A percentile compares a stretch with the other conserved stretches of the same genome.
phyloP scores from a whole-genome alignment of 2,888 invertebrate genomes.

The Heliconius ethilla region DNA sequence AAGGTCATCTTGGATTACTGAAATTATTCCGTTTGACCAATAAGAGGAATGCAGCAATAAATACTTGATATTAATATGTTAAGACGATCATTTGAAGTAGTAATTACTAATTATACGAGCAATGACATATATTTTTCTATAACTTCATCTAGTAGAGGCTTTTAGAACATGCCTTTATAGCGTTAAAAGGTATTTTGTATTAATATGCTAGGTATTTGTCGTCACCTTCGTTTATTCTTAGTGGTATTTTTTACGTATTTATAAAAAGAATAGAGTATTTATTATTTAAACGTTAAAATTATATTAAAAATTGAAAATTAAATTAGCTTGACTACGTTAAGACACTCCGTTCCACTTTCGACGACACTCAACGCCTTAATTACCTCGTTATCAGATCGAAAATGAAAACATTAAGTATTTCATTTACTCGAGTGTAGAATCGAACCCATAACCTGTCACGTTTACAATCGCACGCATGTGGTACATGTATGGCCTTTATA shows the following conservation, averaged over 20 bases:
- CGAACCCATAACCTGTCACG: too few species aligned
- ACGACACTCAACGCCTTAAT: too few species aligned
- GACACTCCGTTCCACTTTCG: too few species aligned
- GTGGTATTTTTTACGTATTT: neutral
- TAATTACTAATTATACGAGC: slow-evolving; percentile 16
- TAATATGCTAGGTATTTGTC: neutral
- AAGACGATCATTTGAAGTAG: neutral
- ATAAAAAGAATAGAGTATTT: neutral
- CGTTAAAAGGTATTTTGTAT: neutral
- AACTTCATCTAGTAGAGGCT: neutral
- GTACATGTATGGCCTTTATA: too few species aligned
- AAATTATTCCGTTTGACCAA: slow-evolving; percentile 44
- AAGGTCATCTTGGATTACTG: slow-evolving; percentile 44
- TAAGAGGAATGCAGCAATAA: slow-evolving; percentile 43
- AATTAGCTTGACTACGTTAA: too few species aligned
- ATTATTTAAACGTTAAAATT: neutral
- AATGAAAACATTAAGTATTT: too few species aligned
- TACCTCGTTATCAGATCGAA: too few species aligned
- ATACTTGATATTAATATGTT: slow-evolving; percentile 10
- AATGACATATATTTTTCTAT: slow-evolving; percentile 19
- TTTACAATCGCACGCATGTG: too few species aligned
- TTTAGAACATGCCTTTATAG: neutral
- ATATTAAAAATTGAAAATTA: too few species aligned
- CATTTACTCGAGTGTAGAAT: too few species aligned
- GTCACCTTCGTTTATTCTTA: neutral